A percentile compares a stretch with the other conserved stretches of the same genome.
These are phyloP conservation scores for Microctonus hyperodae DNA, from an alignment of 2,888 invertebrate genomes.

Conservation along the genomic window DNA sequence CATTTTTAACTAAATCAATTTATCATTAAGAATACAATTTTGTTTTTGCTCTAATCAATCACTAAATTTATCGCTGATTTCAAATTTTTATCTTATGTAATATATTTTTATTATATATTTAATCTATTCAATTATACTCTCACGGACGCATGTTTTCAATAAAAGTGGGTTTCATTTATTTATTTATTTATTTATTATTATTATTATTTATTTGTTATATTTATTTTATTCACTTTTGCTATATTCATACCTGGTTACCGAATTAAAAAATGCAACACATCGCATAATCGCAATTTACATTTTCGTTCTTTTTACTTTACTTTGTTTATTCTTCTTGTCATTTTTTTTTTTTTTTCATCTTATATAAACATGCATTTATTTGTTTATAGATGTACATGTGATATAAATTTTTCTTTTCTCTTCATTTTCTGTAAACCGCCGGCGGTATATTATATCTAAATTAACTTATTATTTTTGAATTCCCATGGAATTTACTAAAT, in stretches of 20 bases:
- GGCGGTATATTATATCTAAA: constrained; percentile 2
- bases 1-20: too few species aligned
- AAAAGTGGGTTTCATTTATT: background rate
- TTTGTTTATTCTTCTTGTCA: background rate
- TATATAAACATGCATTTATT: background rate
- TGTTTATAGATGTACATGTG: constrained; percentile 8
- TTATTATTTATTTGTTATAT: too few species aligned
- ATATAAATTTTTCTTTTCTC: constrained; percentile 4
- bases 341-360: background rate
- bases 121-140: background rate
- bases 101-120: background rate
- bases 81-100: too few species aligned
- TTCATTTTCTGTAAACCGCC: constrained; percentile 13
- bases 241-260: too few species aligned
- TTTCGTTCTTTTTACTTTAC: background rate
- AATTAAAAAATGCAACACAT: background rate
- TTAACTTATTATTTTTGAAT: background rate
- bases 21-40: background rate
- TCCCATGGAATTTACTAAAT: background rate
- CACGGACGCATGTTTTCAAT: background rate
- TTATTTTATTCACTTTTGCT: too few species aligned
- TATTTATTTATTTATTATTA: background rate
- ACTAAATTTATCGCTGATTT: constrained; percentile 6
- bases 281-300: background rate
- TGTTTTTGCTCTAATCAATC: background rate